Conservation (phyloP, 1,140 invertebrate species). For the Drosophila truncata region DNA sequence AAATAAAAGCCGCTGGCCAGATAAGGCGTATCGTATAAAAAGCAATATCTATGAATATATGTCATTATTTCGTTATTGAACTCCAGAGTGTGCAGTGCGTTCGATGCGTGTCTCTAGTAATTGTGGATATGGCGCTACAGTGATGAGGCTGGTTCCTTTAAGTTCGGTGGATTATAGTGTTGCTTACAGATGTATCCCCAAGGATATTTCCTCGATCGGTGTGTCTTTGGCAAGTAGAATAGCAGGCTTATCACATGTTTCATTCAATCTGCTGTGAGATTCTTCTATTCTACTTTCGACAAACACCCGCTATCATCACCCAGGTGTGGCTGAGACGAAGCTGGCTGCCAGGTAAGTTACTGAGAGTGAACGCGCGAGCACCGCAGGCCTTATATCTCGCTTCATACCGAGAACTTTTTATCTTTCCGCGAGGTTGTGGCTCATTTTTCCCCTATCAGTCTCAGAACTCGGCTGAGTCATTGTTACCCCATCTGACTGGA, state of each 20-base stretch:
- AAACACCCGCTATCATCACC: slow-evolving; percentile 64
- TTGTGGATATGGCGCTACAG: slow-evolving; percentile 5
- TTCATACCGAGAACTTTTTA: slow-evolving; percentile 10
- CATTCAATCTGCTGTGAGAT: slow-evolving; percentile 69
- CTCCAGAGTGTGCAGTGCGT: slow-evolving; percentile 68
- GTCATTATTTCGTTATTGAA: slow-evolving; percentile 83
- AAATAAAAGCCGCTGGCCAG: slow-evolving; percentile 69
- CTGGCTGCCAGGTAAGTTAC: slow-evolving; percentile 6
- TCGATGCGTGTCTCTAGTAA: slow-evolving; percentile 6
- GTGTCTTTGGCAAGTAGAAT: slow-evolving; percentile 79
- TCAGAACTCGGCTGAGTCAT: slow-evolving; percentile 21
- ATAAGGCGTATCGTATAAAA: slow-evolving; percentile 81
- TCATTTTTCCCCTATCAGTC: slow-evolving; percentile 10
- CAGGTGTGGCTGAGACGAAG: background rate
- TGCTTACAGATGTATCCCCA: background rate
- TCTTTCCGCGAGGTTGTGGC: slow-evolving; percentile 13
- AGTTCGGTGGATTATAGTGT: slow-evolving; percentile 9
- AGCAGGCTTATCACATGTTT: slow-evolving; percentile 81
- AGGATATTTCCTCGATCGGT: slow-evolving; percentile 40
- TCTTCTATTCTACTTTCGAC: slow-evolving; percentile 84
- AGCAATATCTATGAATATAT: slow-evolving; percentile 84
- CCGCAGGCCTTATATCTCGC: background rate
- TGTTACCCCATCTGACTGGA: slow-evolving; percentile 4
- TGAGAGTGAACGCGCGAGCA: background rate
- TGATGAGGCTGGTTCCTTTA: background rate